A percentile compares a stretch with the other conserved stretches of the same genome.
Conservation (phyloP, 2,113 vertebrate species). For the Chaetops frenatus region DNA sequence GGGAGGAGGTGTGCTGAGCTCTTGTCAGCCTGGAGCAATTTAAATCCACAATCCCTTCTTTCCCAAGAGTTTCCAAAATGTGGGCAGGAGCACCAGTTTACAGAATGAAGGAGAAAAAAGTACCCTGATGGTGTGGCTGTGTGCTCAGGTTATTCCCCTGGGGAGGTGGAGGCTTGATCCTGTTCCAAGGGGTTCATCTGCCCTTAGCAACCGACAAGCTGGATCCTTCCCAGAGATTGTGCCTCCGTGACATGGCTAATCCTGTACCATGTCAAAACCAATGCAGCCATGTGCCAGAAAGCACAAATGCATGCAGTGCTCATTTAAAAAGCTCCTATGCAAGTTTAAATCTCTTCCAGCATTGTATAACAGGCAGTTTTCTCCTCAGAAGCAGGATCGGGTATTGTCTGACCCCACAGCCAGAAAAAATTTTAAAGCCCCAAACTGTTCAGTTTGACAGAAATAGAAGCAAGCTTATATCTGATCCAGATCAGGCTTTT, state of each 20-base stretch:
- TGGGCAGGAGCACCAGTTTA: not conserved
- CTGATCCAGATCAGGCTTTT: not conserved
- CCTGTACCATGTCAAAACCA: not conserved
- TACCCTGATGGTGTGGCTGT: not conserved
- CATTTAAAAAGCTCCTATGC: not conserved
- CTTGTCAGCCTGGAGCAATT: not conserved
- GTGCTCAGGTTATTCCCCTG: not conserved
- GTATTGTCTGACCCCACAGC: not conserved
- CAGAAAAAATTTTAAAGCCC: not conserved
- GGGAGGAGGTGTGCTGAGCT: not conserved
- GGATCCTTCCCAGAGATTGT: not conserved
- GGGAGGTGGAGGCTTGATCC: not conserved
- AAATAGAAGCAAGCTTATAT: not conserved
- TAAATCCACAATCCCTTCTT: not conserved
- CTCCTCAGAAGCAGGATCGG: not conserved
- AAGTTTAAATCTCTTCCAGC: not conserved
- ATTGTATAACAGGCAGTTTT: not conserved
- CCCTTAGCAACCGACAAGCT: not conserved
- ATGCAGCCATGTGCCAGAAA: not conserved
- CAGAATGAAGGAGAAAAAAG: not conserved
- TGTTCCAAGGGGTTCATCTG: not conserved
- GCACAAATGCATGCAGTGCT: not conserved
- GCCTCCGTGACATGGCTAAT: not conserved
- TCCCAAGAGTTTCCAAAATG: not conserved
- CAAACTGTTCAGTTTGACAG: not conserved